phyloP scores from a whole-genome alignment of 2,888 invertebrate genomes.

The Melipona beecheii region DNA sequence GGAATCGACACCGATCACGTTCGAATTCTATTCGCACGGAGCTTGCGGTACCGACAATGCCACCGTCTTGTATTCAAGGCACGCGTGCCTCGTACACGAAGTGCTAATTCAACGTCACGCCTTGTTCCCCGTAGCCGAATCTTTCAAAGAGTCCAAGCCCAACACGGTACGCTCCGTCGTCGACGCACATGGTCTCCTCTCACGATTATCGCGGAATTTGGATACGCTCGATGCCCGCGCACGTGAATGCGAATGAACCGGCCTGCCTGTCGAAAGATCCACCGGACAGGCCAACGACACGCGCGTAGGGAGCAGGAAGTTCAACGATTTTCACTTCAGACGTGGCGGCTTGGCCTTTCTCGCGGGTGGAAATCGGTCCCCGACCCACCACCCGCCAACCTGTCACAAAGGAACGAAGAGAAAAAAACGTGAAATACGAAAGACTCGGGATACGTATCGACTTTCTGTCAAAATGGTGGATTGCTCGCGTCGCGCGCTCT shows the following conservation, averaged over 20 bases:
- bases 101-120: slow-evolving; percentile 56
- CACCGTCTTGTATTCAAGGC: slow-evolving; percentile 34
- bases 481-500: slow-evolving; percentile 22
- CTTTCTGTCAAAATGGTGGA: slow-evolving; percentile 48
- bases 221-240: slow-evolving; percentile 41
- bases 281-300: slow-evolving; percentile 41
- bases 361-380: slow-evolving; percentile 9
- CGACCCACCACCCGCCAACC: background rate
- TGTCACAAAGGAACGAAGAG: background rate
- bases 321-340: slow-evolving; percentile 37
- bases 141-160: slow-evolving; percentile 21
- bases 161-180: slow-evolving; percentile 2
- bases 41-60: slow-evolving; percentile 28
- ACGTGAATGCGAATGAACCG: slow-evolving; percentile 64
- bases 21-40: slow-evolving; percentile 45
- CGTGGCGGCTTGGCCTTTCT: background rate
- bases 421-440: background rate
- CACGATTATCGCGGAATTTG: slow-evolving; percentile 68
- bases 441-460: slow-evolving; percentile 45
- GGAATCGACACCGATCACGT: slow-evolving; percentile 28
- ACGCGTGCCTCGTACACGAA: slow-evolving; percentile 46
- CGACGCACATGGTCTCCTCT: slow-evolving; percentile 28
- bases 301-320: slow-evolving; percentile 3
- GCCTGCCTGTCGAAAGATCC: slow-evolving; percentile 34
- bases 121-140: slow-evolving; percentile 33